Evolutionary conservation across 1,140 invertebrate genomes (phyloP).

Genomic region (Triops longicaudatus): DNA sequence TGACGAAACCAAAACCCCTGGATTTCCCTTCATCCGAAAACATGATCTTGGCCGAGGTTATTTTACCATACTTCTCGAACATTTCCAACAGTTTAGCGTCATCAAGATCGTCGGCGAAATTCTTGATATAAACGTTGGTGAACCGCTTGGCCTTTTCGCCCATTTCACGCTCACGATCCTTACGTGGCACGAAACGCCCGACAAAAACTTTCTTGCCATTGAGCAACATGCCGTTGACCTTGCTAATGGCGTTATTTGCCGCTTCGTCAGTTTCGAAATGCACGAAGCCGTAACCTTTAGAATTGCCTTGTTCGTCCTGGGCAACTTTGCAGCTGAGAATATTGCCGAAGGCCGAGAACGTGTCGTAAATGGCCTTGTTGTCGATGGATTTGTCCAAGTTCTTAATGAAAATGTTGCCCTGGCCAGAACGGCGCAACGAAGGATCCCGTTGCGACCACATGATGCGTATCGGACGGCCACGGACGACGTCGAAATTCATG

Average conservation of each 20-base stretch:
- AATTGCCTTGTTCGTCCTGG: conserved; percentile 54
- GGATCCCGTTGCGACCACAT: conserved; percentile 99
- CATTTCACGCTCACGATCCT: conserved; percentile 91
- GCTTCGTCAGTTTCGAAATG: conserved; percentile 99
- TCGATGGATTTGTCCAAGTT: conserved; percentile 97
- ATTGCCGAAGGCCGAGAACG: conserved; percentile 98
- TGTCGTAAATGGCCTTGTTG: conserved; percentile 99
- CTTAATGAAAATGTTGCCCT: conserved; percentile 99
- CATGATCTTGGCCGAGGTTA: conserved; percentile 76
- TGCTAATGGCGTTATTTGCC: conserved; percentile 66
- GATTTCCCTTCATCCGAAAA: conserved; percentile 82
- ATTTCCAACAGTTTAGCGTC: conserved; percentile 87
- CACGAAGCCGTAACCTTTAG: conserved; percentile 98
- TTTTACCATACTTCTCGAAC: conserved; percentile 91
- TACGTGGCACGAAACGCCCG: conserved; percentile 94
- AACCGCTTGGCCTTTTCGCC: conserved; percentile 96
- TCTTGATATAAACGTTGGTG: conserved; percentile 99
- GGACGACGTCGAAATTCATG: conserved; percentile 99
- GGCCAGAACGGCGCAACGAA: conserved; percentile 92
- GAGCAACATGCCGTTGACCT: conserved; percentile 85
- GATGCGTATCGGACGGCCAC: conserved; percentile 94
- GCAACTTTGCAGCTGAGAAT: conserved; percentile 92
- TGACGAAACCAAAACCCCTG: conserved; percentile 99
- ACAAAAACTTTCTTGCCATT: conserved; percentile 94
- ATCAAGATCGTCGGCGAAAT: conserved; percentile 90